Conservation (phyloP, 2,113 vertebrate species). For the Prunella fulvescens region DNA sequence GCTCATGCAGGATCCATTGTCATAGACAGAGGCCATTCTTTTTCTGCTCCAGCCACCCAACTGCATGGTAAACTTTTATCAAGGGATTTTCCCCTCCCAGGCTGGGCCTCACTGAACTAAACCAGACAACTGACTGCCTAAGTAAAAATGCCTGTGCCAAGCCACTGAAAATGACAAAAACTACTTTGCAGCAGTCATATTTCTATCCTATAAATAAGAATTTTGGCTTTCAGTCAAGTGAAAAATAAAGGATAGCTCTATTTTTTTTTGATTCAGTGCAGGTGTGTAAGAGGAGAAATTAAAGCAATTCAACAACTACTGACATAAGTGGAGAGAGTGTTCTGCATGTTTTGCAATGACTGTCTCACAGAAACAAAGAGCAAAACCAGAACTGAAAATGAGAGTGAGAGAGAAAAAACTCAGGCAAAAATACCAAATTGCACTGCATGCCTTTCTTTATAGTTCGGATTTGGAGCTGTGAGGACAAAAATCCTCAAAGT, state of each 20-base stretch:
- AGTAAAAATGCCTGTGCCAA: neutral
- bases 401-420: neutral
- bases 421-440: neutral
- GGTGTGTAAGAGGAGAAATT: neutral
- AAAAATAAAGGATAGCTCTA: neutral
- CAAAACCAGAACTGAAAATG: slow-evolving; percentile 46
- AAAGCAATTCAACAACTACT: neutral
- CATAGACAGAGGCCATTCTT: neutral
- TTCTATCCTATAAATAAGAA: neutral
- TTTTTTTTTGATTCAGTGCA: neutral
- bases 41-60: neutral
- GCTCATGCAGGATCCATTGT: neutral
- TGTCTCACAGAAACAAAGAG: neutral
- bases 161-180: neutral
- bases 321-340: neutral
- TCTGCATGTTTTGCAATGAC: neutral
- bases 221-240: neutral
- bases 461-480: neutral
- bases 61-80: neutral
- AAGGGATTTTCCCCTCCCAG: neutral
- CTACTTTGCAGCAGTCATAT: neutral
- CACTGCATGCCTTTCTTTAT: neutral
- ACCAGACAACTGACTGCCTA: neutral
- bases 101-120: neutral
- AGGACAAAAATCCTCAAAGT: neutral